phyloP scores from a whole-genome alignment of 2,113 vertebrate genomes.

The Gymnogyps californianus region DNA sequence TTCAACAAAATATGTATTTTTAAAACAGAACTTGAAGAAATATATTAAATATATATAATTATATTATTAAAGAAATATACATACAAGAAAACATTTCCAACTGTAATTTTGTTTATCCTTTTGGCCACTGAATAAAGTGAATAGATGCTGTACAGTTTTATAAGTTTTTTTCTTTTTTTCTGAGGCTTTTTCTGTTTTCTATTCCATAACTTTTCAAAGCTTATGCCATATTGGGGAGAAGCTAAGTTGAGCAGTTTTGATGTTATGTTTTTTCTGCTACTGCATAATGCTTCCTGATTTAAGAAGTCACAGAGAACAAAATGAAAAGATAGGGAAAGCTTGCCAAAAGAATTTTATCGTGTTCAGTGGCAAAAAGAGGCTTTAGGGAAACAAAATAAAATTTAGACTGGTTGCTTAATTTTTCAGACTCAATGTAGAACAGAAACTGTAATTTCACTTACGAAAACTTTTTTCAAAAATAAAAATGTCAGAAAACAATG shows the following conservation, averaged over 20 bases:
- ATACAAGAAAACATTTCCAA: not conserved
- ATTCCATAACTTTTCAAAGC: not conserved
- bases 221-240: not conserved
- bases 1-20: not conserved
- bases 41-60: not conserved
- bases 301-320: not conserved
- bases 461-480: not conserved
- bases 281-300: not conserved
- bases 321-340: not conserved
- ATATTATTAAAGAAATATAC: not conserved
- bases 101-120: not conserved
- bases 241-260: not conserved
- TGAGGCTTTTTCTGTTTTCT: not conserved
- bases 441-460: not conserved
- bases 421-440: not conserved
- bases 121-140: not conserved
- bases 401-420: not conserved
- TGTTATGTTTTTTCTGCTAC: not conserved
- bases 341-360: not conserved
- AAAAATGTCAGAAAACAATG: not conserved
- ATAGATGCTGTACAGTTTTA: not conserved
- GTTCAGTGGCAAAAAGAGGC: not conserved
- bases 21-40: not conserved
- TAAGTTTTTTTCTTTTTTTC: accelerated
- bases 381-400: not conserved